Base-by-base conservation (phyloP, 2,888 invertebrate species). In the Vannuccia rotundouncinata region DNA sequence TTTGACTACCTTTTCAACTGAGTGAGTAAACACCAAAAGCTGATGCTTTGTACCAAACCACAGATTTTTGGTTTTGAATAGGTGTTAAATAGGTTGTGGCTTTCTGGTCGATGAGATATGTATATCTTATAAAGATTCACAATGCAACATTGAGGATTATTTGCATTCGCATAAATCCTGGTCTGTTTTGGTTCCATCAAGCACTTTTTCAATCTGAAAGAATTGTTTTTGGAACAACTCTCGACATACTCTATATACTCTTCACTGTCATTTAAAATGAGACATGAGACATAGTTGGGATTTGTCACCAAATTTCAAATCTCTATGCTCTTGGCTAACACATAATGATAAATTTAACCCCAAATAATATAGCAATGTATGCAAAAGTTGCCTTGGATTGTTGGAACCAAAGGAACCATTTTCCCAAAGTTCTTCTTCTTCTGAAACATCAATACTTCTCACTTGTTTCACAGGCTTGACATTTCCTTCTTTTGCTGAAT, bases 241-340 rank as follows among this genome's bases (percentile, higher is more conserved):
- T 75, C 75, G 29, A 75, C 29, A 75, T 75, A 75, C 2, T 75
- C 29, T 31, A 75, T 25, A 75, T 75, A 75, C 31, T 66, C 66
- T 13, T 66, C 66, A 66, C 22, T 66, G 5, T 66, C 66, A 66
- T 66, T 66, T 5, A 27, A 66, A 66, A 66, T 22, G 66, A 66
- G 10, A 75, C 29, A 66, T 22, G 66, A 66, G 10, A 75, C 29
- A n/a, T 29, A 75, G 75, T 75, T 75, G 75, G 22, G 75, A 75
- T 13, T 75, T 75, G 29, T 75, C 29, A 13, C 75, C 10, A 22
- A 31, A 75, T 75, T 25, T 22, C 31, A 75, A 75, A 75, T 75
- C 75, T 29, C 75, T 45, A 22, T 75, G 75, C 29, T 75, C 75
- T 75, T 75, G 75, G 31, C 75, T 5, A 5, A 29, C 75, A 25